A percentile compares a stretch with the other conserved stretches of the same genome.
phyloP scores from a whole-genome alignment of 2,797 vertebrate species.

The Atherinosoma microstoma region DNA sequence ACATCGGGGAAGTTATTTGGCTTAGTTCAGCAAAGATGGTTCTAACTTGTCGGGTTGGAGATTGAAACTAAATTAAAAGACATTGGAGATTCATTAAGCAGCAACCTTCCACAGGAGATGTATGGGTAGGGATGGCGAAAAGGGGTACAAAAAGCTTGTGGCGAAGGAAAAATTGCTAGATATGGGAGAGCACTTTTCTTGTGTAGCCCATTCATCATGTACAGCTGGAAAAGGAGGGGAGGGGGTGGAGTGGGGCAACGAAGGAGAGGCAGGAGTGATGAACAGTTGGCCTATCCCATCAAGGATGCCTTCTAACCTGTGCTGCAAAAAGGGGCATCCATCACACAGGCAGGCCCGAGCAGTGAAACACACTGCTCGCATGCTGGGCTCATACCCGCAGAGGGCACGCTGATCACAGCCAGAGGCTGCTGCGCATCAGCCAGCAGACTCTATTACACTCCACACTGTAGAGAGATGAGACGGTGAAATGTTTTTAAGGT shows the following conservation, averaged over 20 bases:
- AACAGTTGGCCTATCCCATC: slow-evolving; percentile 80
- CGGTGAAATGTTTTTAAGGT: slow-evolving; percentile 2
- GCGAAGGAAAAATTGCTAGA: slow-evolving; percentile 57
- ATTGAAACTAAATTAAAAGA: slow-evolving; percentile 70
- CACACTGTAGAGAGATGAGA: slow-evolving; percentile 9
- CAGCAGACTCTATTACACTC: slow-evolving; percentile 37
- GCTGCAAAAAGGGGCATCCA: slow-evolving; percentile 78
- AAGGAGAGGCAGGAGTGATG: slow-evolving; percentile 61
- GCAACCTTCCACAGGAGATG: slow-evolving; percentile 43
- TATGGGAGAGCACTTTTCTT: slow-evolving; percentile 58
- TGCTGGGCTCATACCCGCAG: slow-evolving; percentile 37
- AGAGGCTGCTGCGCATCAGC: slow-evolving; percentile 7
- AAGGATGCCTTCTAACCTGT: slow-evolving; percentile 83
- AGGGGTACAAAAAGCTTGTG: slow-evolving; percentile 49
- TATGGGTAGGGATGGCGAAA: slow-evolving; percentile 50
- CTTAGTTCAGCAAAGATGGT: slow-evolving; percentile 64
- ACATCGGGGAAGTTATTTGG: slow-evolving; percentile 47
- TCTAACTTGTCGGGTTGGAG: slow-evolving; percentile 42
- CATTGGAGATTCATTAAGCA: slow-evolving; percentile 67
- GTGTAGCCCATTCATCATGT: slow-evolving; percentile 73
- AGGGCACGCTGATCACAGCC: slow-evolving; percentile 50
- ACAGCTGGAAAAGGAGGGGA: slow-evolving; percentile 42
- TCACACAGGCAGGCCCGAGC: slow-evolving; percentile 62
- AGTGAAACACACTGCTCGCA: slow-evolving; percentile 52
- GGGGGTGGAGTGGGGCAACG: slow-evolving; percentile 24